Percentiles rank a stretch among this genome's conserved stretches.
phyloP scores from a whole-genome alignment of 2,888 invertebrate genomes.

The Amphiduros pacificus region DNA sequence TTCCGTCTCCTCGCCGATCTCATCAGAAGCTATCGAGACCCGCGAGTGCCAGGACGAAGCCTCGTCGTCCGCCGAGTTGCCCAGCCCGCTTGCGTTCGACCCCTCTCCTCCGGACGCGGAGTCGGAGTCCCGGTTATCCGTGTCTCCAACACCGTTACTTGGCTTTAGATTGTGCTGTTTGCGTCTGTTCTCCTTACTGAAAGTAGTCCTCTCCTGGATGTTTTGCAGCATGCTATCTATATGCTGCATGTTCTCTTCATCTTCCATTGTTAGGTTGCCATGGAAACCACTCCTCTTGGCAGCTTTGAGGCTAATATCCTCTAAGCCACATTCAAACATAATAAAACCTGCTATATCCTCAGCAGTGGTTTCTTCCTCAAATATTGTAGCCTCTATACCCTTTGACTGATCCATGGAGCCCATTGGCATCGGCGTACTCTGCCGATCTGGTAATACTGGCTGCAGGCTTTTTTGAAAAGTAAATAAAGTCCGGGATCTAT shows the following conservation, averaged over 20 bases:
- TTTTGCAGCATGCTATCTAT: conserved; percentile 9
- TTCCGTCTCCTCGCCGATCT: neutral
- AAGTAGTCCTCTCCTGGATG: conserved; percentile 5
- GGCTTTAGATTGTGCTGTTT: no score
- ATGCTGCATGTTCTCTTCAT: conserved; percentile 14
- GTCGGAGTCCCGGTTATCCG: conserved; percentile 8
- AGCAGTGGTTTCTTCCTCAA: neutral
- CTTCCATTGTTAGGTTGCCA: conserved; percentile 9
- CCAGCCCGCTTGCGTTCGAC: conserved; percentile 13
- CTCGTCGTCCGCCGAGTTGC: conserved; percentile 29
- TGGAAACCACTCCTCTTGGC: conserved; percentile 40
- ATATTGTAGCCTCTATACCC: neutral
- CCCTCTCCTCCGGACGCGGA: conserved; percentile 8
- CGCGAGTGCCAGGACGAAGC: conserved; percentile 16
- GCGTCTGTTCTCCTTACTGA: neutral
- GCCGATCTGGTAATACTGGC: conserved; percentile 3
- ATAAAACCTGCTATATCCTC: conserved; percentile 67
- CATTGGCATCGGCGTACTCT: neutral
- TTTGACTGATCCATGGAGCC: neutral
- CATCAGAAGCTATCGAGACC: conserved; percentile 12
- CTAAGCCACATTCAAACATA: conserved; percentile 95
- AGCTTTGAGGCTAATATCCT: conserved; percentile 82
- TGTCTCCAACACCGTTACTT: conserved; percentile 5
- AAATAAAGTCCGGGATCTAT: conserved; percentile 87
- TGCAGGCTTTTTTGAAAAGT: conserved; percentile 68